Conservation (phyloP, 2,113 vertebrate genomes). For the Rynchops niger region DNA sequence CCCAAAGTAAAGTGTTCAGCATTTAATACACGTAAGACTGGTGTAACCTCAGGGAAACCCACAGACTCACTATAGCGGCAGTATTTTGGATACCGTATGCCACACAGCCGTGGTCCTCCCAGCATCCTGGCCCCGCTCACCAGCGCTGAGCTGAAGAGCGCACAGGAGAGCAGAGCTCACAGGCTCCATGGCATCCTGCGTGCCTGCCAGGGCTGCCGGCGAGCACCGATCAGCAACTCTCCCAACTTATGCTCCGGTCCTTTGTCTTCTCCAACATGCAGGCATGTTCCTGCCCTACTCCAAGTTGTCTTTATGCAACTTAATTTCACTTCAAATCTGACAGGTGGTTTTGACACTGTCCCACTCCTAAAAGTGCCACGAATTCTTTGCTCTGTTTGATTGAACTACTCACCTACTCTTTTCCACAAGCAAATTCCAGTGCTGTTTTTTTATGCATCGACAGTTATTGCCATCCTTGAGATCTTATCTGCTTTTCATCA, state of each 20-base stretch:
- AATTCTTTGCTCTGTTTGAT: not conserved
- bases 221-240: not conserved
- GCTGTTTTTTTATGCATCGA: not conserved
- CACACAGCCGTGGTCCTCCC: not conserved
- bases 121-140: not conserved
- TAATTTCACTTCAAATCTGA: not conserved
- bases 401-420: not conserved
- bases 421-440: not conserved
- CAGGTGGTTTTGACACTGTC: not conserved
- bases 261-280: not conserved
- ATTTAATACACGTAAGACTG: rapidly evolving
- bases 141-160: not conserved
- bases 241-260: not conserved
- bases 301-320: not conserved
- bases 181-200: not conserved
- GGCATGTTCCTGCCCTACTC: not conserved
- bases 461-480: not conserved
- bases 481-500: not conserved
- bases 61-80: not conserved
- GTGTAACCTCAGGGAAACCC: not conserved
- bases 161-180: not conserved
- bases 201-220: not conserved
- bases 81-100: not conserved
- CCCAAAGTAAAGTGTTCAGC: rapidly evolving
- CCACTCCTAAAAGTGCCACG: rapidly evolving